These are phyloP conservation scores for Exocentrus adspersus DNA, from an alignment of 2,888 invertebrate species.

Conservation along the genomic window DNA sequence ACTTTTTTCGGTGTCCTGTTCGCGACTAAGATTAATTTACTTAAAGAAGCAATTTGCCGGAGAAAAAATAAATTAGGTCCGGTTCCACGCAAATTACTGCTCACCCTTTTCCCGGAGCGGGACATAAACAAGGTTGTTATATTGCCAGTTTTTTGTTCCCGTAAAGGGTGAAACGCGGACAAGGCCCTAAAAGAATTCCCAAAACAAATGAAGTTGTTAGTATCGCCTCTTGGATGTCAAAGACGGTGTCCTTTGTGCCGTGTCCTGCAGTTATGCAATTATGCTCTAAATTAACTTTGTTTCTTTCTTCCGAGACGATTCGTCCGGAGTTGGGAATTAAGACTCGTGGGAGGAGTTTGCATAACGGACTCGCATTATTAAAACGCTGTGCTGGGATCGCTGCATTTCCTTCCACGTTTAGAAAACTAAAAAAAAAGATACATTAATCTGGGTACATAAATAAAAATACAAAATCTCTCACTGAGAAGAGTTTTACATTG, in stretches of 20 bases:
- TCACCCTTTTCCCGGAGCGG: not conserved
- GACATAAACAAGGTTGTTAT: not conserved
- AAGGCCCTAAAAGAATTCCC: conserved; percentile 9
- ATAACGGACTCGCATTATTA: conserved; percentile 6
- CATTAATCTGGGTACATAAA: too few species aligned
- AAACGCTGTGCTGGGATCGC: not conserved
- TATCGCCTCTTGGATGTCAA: conserved; percentile 25
- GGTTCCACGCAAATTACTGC: not conserved
- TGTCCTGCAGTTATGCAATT: conserved; percentile 23
- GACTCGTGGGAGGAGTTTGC: not conserved
- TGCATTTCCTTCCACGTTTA: too few species aligned
- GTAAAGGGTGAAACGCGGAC: not conserved
- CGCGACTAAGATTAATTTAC: not conserved
- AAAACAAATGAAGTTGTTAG: conserved; percentile 24
- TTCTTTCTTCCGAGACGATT: conserved; percentile 18
- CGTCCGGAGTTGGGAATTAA: conserved; percentile 9
- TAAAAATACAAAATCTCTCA: too few species aligned
- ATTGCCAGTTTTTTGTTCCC: conserved; percentile 7
- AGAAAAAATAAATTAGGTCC: not conserved
- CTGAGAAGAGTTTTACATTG: too few species aligned
- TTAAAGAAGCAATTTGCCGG: too few species aligned
- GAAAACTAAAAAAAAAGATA: too few species aligned
- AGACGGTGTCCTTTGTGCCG: conserved; percentile 11
- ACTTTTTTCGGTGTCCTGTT: not conserved
- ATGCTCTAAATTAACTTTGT: conserved; percentile 26